These are phyloP conservation scores for Callocephalon fimbriatum DNA, from an alignment of 2,113 vertebrate genomes.

Conservation along the genomic window DNA sequence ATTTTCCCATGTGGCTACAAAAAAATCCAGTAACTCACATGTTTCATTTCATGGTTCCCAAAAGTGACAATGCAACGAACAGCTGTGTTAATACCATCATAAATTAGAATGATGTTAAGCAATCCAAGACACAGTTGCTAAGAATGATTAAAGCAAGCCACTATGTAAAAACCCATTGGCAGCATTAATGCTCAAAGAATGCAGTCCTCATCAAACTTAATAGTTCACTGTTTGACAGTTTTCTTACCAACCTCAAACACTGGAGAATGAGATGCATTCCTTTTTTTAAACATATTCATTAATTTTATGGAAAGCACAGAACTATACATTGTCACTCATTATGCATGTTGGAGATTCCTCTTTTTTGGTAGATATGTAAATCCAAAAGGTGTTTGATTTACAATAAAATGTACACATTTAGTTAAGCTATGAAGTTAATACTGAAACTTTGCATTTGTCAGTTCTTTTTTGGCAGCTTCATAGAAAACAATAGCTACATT, in stretches of 20 bases:
- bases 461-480: slow-evolving; percentile 33
- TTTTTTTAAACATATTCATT: background rate
- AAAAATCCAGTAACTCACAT: background rate
- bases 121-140: background rate
- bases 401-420: background rate
- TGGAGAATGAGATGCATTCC: background rate
- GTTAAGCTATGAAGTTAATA: background rate
- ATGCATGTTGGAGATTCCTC: background rate
- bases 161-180: background rate
- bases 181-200: slow-evolving; percentile 4
- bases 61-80: background rate
- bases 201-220: background rate
- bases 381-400: slow-evolving; percentile 4
- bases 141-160: slow-evolving; percentile 5
- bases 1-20: background rate
- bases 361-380: slow-evolving; percentile 39
- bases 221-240: background rate
- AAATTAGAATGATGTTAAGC: background rate
- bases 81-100: background rate
- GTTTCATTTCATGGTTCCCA: slow-evolving; percentile 23
- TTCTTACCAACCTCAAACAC: slow-evolving; percentile 29
- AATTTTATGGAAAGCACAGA: slow-evolving; percentile 22
- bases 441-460: slow-evolving; percentile 17
- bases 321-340: background rate
- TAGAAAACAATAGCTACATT: slow-evolving; percentile 35